Conservation (phyloP, 2,113 vertebrate genomes). For the Nansenia antarctica region DNA sequence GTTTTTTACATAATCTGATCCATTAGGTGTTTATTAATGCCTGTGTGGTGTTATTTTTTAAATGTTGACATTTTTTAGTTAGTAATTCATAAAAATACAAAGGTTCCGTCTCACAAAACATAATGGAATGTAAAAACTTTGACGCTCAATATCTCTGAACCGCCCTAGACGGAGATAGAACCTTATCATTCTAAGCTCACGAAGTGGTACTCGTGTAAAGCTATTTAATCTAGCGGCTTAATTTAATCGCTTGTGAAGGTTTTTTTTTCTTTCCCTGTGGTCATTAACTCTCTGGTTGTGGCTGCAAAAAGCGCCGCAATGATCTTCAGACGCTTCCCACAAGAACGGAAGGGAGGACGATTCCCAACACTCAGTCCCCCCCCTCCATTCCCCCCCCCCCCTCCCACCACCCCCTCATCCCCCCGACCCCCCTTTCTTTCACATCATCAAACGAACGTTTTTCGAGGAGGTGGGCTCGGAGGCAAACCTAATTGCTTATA, state of each 20-base stretch:
- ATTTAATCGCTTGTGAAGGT: slow-evolving; percentile 51
- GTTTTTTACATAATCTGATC: no score
- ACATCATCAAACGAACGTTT: slow-evolving; percentile 59
- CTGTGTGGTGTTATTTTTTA: no score
- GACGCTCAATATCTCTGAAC: no score
- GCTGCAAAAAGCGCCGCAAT: slow-evolving; percentile 19
- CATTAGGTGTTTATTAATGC: no score
- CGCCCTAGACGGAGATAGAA: no score
- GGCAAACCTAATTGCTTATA: slow-evolving; percentile 60
- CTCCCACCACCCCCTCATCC: background rate
- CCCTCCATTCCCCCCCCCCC: background rate
- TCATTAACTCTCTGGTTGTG: slow-evolving; percentile 39
- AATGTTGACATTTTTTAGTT: no score
- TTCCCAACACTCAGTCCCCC: slow-evolving; percentile 15
- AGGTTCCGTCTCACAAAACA: no score
- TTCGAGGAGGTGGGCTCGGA: slow-evolving; percentile 43
- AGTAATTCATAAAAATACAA: no score
- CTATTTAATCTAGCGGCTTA: slow-evolving; percentile 48
- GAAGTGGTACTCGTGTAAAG: slow-evolving; percentile 33
- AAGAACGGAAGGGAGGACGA: slow-evolving; percentile 11
- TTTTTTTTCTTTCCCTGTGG: slow-evolving; percentile 51
- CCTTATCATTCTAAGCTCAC: no score
- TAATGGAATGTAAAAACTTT: no score
- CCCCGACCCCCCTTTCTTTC: slow-evolving; percentile 24
- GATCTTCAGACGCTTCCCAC: slow-evolving; percentile 27